Percentiles rank a stretch among this genome's conserved stretches.
Evolutionary conservation across 2,888 invertebrate genomes (phyloP).

Genomic region (Pilophorus perplexus): DNA sequence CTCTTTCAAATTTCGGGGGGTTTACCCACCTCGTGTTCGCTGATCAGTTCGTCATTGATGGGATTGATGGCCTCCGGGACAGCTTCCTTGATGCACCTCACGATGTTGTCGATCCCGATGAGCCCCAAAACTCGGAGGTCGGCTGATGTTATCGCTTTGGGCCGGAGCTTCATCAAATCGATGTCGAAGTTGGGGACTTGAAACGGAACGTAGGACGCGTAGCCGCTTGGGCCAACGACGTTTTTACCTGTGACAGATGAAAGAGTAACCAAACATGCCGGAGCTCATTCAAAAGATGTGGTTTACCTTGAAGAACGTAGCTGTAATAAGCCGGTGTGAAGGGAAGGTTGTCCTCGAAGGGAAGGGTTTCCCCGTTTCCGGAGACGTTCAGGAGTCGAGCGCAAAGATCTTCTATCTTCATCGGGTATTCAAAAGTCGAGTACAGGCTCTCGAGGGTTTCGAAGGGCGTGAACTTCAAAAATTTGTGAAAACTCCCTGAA

Average conservation of each 20-base stretch:
- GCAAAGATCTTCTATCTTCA: conserved; percentile 26
- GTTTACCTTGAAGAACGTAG: conserved; percentile 28
- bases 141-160: conserved; percentile 18
- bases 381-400: conserved; percentile 11
- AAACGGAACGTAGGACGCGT: conserved; percentile 18
- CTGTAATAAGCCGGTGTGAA: conserved; percentile 17
- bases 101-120: conserved; percentile 27
- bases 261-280: too few species aligned
- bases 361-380: neutral
- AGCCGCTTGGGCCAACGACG: conserved; percentile 25
- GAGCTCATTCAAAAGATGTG: too few species aligned
- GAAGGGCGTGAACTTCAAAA: conserved; percentile 27
- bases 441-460: conserved; percentile 23
- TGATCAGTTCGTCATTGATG: conserved; percentile 9
- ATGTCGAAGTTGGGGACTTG: conserved; percentile 27
- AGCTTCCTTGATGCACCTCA: conserved; percentile 27
- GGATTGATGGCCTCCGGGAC: conserved; percentile 23
- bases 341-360: conserved; percentile 23
- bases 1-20: too few species aligned
- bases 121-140: conserved; percentile 27
- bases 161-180: conserved; percentile 14
- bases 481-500: conserved; percentile 30
- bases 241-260: conserved; percentile 30
- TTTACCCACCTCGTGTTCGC: conserved; percentile 17
- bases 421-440: conserved; percentile 14